Conservation (phyloP, 2,113 vertebrate species). For the Pimephales promelas region DNA sequence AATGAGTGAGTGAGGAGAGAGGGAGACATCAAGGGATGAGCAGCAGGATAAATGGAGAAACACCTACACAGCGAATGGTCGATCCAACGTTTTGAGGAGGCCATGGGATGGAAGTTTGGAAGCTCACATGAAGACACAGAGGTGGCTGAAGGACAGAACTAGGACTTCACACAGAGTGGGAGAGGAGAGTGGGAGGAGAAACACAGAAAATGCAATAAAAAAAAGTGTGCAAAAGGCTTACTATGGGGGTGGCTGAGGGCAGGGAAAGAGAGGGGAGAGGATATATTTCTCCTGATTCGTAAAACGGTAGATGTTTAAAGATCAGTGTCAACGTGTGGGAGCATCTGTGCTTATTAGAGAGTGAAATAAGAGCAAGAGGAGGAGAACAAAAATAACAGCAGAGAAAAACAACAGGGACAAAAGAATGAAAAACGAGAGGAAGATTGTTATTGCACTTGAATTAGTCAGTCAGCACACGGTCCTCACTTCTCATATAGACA, state of each 20-base stretch:
- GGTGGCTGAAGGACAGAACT: conserved; percentile 40
- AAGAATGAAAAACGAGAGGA: conserved; percentile 21
- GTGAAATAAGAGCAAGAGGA: conserved; percentile 46
- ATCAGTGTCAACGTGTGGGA: conserved; percentile 49
- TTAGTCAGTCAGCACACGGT: conserved; percentile 2
- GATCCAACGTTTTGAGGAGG: conserved; percentile 23
- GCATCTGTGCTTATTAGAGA: conserved; percentile 45
- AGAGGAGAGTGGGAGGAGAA: conserved; percentile 37
- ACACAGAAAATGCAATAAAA: conserved; percentile 33
- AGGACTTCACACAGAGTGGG: conserved; percentile 42
- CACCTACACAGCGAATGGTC: conserved; percentile 43
- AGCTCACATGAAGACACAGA: conserved; percentile 48
- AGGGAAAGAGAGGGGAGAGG: conserved; percentile 37
- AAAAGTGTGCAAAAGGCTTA: conserved; percentile 17
- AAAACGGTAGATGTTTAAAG: conserved; percentile 49
- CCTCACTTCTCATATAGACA: conserved; percentile 12
- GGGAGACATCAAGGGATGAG: conserved; percentile 24
- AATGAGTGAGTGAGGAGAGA: neutral
- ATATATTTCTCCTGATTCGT: conserved; percentile 37
- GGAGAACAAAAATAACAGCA: conserved; percentile 28
- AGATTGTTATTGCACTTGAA: conserved; percentile 23
- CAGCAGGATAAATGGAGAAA: conserved; percentile 28
- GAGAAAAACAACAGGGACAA: neutral
- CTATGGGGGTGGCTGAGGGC: conserved; percentile 34
- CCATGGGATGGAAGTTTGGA: conserved; percentile 41